A percentile compares a stretch with the other conserved stretches of the same genome.
These are phyloP conservation scores for Chitala chitala DNA, from an alignment of 2,113 vertebrate genomes.

Conservation along the genomic window DNA sequence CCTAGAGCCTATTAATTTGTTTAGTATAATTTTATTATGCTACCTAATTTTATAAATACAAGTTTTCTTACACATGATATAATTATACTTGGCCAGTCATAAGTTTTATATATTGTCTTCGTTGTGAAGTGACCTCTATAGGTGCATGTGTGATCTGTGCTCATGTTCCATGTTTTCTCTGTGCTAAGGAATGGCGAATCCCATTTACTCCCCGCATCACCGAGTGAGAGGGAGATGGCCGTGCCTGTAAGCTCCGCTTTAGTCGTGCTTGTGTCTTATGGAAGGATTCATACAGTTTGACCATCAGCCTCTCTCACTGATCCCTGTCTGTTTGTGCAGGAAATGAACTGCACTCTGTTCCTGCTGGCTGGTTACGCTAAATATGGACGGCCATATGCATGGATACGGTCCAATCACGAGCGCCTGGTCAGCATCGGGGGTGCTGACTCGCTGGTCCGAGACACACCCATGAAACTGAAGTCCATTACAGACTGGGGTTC, in stretches of 20 bases:
- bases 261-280: not conserved
- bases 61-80: too few relatives aligned
- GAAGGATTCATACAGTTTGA: not conserved
- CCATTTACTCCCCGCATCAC: conserved; percentile 68
- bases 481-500: conserved; percentile 62
- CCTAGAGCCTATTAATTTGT: not conserved
- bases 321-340: conserved; percentile 42
- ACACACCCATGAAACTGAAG: conserved; percentile 68
- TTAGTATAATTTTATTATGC: too few relatives aligned
- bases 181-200: conserved; percentile 44
- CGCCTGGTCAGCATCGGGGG: conserved; percentile 62
- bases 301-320: not conserved
- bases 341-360: conserved; percentile 71
- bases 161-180: not conserved
- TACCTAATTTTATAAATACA: too few relatives aligned
- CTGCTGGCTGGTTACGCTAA: conserved; percentile 68
- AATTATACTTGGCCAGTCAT: too few relatives aligned
- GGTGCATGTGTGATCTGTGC: too few relatives aligned
- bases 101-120: not conserved
- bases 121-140: not conserved
- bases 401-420: conserved; percentile 73
- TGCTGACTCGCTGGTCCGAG: conserved; percentile 59
- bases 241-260: conserved; percentile 56
- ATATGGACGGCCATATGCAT: conserved; percentile 66
- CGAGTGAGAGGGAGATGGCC: conserved; percentile 68